Conservation (phyloP, 2,888 invertebrate species). For the Leptothorax acervorum region DNA sequence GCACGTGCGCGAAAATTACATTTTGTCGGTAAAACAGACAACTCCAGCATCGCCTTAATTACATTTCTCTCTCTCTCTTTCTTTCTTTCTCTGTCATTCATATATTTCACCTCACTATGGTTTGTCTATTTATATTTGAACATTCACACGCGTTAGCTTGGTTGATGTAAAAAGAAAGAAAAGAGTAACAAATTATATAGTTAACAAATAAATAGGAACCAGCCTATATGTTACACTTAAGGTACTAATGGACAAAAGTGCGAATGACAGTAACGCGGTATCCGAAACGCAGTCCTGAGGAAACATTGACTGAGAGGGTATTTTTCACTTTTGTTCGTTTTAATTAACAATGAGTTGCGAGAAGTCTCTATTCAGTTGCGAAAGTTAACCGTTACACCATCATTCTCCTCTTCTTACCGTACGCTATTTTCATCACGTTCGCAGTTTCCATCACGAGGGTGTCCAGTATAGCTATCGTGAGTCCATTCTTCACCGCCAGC, state of each 20-base stretch:
- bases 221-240: conserved; percentile 69
- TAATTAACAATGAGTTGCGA: conserved; percentile 4
- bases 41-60: background rate
- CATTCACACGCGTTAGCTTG: conserved; percentile 35
- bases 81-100: conserved; percentile 6
- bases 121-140: conserved; percentile 39
- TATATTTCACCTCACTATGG: conserved; percentile 28
- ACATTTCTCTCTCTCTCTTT: conserved; percentile 17
- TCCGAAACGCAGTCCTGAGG: conserved; percentile 33
- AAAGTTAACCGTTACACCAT: conserved; percentile 55
- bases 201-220: conserved; percentile 78
- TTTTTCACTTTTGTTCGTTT: background rate
- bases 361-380: background rate
- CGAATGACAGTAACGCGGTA: conserved; percentile 17
- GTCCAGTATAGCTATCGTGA: conserved; percentile 85
- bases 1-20: no score
- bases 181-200: conserved; percentile 49
- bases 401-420: conserved; percentile 81
- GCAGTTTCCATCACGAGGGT: conserved; percentile 82
- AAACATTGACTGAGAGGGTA: conserved; percentile 30
- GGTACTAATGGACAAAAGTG: conserved; percentile 26
- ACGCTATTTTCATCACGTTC: conserved; percentile 81
- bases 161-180: conserved; percentile 52
- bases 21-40: no score
- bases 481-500: conserved; percentile 88